phyloP scores from a whole-genome alignment of 2,888 invertebrate genomes.

The Mythimna ferrago region DNA sequence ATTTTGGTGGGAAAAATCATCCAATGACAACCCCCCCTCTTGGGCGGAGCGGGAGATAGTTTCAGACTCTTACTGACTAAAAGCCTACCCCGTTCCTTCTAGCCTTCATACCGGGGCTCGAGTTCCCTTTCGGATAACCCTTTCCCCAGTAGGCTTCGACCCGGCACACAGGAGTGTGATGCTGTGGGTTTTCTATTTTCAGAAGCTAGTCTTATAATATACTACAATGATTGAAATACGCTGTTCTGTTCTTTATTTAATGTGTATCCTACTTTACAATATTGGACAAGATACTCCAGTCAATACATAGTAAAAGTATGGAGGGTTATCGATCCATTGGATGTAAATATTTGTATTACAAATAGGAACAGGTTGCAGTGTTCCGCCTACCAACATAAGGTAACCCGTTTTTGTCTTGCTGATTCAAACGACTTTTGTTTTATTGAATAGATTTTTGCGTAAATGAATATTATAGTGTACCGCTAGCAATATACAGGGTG shows the following conservation, averaged over 20 bases:
- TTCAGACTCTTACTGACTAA: too few relatives aligned
- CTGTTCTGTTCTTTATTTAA: constrained; percentile 11
- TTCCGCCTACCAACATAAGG: constrained; percentile 37
- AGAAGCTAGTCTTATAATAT: too few relatives aligned
- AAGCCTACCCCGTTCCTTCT: too few relatives aligned
- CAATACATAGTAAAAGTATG: constrained; percentile 31
- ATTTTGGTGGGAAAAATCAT: too few relatives aligned
- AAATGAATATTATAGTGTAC: constrained; percentile 18
- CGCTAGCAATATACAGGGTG: not conserved
- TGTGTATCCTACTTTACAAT: not conserved
- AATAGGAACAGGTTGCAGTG: constrained; percentile 49
- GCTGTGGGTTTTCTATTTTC: too few relatives aligned
- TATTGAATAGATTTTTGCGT: constrained; percentile 19
- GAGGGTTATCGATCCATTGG: constrained; percentile 57
- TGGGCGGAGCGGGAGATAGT: too few relatives aligned
- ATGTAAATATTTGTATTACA: constrained; percentile 57
- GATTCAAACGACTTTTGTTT: constrained; percentile 36
- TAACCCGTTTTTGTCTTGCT: constrained; percentile 48
- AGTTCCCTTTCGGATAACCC: too few relatives aligned
- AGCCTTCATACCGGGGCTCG: too few relatives aligned
- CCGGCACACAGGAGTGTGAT: too few relatives aligned
- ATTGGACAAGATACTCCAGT: constrained; percentile 11
- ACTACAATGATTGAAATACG: not conserved
- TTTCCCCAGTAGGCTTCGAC: too few relatives aligned
- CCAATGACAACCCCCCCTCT: too few relatives aligned